Percentiles rank a stretch among this genome's conserved stretches.
Conservation (phyloP, 2,797 vertebrate genomes). For the Cyclopterus lumpus region DNA sequence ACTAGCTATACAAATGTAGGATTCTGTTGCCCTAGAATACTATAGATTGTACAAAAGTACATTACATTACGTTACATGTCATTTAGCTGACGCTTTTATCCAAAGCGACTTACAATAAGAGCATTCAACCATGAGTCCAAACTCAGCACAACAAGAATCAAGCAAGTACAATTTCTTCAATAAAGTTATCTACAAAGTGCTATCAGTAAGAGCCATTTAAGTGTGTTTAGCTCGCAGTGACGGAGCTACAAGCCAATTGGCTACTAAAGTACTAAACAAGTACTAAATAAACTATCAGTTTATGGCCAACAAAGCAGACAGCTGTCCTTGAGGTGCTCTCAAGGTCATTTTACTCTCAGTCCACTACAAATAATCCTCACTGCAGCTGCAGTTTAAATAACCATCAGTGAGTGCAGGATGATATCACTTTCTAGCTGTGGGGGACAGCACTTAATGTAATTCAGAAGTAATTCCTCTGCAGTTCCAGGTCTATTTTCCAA, state of each 20-base stretch:
- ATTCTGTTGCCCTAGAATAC: neutral
- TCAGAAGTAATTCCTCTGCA: constrained; percentile 44
- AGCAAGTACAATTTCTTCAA: too few relatives aligned
- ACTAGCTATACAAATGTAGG: neutral
- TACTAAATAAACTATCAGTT: constrained; percentile 30
- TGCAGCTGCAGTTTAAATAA: constrained; percentile 70
- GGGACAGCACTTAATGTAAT: constrained; percentile 51
- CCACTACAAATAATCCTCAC: constrained; percentile 42
- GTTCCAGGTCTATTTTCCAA: constrained; percentile 47
- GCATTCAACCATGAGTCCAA: too few relatives aligned
- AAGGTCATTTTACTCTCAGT: constrained; percentile 47
- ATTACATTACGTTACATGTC: too few relatives aligned
- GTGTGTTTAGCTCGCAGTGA: too few relatives aligned
- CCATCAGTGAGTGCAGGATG: constrained; percentile 36
- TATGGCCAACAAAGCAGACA: constrained; percentile 34
- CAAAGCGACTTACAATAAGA: too few relatives aligned
- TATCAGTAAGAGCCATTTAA: too few relatives aligned
- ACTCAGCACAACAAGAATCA: too few relatives aligned
- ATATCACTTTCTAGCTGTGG: constrained; percentile 43
- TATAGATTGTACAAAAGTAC: neutral
- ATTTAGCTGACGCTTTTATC: too few relatives aligned
- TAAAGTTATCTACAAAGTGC: too few relatives aligned
- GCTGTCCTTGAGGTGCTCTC: constrained; percentile 53
- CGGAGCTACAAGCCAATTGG: too few relatives aligned
- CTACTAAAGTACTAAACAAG: too few relatives aligned